Percentiles rank a stretch among this genome's conserved stretches.
These are phyloP conservation scores for Daktulosphaira vitifoliae DNA, from an alignment of 1,140 invertebrate genomes.

Conservation along the genomic window DNA sequence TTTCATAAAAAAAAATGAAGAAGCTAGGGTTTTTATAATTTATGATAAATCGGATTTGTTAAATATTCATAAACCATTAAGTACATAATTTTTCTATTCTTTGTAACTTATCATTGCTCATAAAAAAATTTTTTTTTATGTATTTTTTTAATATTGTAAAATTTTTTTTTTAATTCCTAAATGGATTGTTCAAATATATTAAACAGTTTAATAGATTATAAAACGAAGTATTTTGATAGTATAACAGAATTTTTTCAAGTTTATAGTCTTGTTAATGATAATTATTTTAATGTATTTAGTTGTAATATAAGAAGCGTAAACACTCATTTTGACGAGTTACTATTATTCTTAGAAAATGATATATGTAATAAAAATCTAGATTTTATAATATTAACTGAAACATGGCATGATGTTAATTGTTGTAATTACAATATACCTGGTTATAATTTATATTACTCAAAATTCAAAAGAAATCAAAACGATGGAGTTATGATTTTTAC, in stretches of 20 bases:
- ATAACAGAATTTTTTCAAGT: background rate
- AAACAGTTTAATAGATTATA: background rate
- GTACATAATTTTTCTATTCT: background rate
- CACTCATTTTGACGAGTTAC: background rate
- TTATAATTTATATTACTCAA: background rate
- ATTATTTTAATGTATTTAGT: background rate
- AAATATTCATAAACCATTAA: background rate
- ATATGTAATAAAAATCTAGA: background rate
- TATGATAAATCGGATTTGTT: background rate
- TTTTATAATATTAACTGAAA: background rate
- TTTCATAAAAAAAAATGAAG: background rate
- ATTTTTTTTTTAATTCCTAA: no score
- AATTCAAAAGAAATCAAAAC: background rate
- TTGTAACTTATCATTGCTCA: no score
- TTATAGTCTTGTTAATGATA: background rate
- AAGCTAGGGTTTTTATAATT: background rate
- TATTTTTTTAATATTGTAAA: no score
- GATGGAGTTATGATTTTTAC: background rate
- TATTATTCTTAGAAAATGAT: background rate
- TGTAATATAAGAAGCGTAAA: constrained; percentile 1
- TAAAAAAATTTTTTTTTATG: no score
- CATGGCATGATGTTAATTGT: background rate
- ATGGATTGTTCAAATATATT: background rate
- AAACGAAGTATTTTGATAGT: background rate
- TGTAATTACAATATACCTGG: no score